These are phyloP conservation scores for Clinocottus analis DNA, from an alignment of 2,113 vertebrate species.

Conservation along the genomic window DNA sequence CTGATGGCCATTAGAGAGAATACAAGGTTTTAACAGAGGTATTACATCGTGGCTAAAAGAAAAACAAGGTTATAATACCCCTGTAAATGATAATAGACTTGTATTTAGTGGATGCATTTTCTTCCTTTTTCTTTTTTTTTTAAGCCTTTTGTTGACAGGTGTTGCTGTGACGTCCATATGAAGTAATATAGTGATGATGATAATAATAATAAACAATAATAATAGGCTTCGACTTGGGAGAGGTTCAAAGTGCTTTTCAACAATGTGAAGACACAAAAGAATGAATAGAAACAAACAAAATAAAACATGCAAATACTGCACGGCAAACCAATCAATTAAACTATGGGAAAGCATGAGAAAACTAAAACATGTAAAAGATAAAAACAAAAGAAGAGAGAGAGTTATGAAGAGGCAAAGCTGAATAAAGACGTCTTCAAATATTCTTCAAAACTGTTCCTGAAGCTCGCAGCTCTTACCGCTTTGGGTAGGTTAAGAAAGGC, in stretches of 20 bases:
- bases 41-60: background rate
- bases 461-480: too few species aligned
- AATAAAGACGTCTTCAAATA: background rate
- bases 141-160: background rate
- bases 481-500: background rate
- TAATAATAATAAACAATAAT: background rate
- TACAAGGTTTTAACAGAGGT: background rate
- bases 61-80: background rate
- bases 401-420: background rate
- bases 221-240: background rate
- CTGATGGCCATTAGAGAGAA: too few species aligned
- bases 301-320: background rate
- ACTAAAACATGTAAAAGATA: background rate
- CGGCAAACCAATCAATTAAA: background rate
- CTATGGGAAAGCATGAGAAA: background rate
- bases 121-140: too few species aligned
- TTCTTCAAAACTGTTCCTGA: background rate
- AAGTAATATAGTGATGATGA: background rate
- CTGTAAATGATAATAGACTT: too few species aligned
- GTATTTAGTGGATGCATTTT: too few species aligned
- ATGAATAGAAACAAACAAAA: background rate
- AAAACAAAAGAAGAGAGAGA: background rate
- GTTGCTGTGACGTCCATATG: background rate
- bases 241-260: background rate
- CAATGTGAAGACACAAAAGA: background rate